Conservation (phyloP, 2,113 vertebrate genomes). For the Erpornis zantholeuca region DNA sequence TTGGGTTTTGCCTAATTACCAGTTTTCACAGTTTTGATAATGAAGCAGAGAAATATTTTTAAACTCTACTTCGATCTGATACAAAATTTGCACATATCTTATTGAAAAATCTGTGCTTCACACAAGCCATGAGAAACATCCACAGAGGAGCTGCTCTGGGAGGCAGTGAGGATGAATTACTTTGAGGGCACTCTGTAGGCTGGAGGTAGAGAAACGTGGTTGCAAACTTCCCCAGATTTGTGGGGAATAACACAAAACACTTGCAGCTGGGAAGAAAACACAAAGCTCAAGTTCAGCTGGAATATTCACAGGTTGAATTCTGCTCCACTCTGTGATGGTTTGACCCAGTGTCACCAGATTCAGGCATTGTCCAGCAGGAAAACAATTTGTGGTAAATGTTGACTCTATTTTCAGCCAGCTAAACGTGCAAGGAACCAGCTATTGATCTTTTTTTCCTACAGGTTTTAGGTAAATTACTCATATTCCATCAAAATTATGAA, state of each 20-base stretch:
- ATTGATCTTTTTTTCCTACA: background rate
- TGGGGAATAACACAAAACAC: background rate
- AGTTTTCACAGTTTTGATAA: background rate
- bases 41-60: background rate
- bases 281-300: accelerated
- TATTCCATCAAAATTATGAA: background rate
- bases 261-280: background rate
- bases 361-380: background rate
- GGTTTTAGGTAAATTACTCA: background rate
- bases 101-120: background rate
- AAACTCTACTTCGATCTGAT: background rate
- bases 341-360: background rate
- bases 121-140: background rate
- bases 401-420: background rate
- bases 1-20: background rate
- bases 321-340: background rate
- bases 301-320: background rate
- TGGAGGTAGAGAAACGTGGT: background rate
- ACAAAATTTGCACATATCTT: background rate
- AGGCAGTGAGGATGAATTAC: background rate
- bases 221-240: background rate
- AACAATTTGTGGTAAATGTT: background rate
- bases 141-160: background rate
- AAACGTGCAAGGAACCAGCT: background rate
- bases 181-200: accelerated